phyloP scores from a whole-genome alignment of 2,888 invertebrate species.

The Chrysolina haemoptera region DNA sequence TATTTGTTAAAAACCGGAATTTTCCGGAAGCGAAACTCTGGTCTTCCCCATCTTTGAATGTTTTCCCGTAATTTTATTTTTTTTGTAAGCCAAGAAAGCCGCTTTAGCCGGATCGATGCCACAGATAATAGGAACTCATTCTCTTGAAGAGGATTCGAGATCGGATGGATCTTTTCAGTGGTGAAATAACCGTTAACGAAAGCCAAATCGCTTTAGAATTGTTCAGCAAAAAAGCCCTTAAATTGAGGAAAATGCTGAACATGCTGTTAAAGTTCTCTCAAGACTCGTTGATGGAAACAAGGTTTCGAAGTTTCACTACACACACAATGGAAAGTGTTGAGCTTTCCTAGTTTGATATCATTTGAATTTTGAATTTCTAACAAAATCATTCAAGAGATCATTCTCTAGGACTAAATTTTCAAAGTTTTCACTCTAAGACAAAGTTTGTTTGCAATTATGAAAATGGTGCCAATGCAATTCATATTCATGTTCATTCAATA shows the following conservation, averaged over 20 bases:
- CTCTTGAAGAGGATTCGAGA: slow-evolving; percentile 24
- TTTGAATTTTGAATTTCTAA: too few species aligned
- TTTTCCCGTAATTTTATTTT: slow-evolving; percentile 17
- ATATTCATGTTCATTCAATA: too few species aligned
- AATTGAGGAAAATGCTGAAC: neutral
- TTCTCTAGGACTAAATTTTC: too few species aligned
- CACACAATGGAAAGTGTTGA: too few species aligned
- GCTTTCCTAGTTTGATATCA: too few species aligned
- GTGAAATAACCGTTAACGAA: slow-evolving; percentile 13
- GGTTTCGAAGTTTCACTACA: neutral
- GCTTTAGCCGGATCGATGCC: slow-evolving; percentile 27
- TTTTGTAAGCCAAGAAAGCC: slow-evolving; percentile 17
- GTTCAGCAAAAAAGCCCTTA: neutral
- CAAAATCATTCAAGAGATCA: too few species aligned
- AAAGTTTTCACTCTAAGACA: too few species aligned
- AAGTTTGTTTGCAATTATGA: too few species aligned
- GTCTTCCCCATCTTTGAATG: neutral
- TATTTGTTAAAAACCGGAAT: neutral
- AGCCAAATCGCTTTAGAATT: slow-evolving; percentile 8
- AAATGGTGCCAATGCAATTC: too few species aligned
- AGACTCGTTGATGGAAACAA: neutral
- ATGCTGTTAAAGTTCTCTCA: neutral
- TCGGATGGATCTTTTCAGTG: slow-evolving; percentile 20
- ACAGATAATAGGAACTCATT: slow-evolving; percentile 19
- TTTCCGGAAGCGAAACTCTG: neutral